A percentile compares a stretch with the other conserved stretches of the same genome.
These are phyloP conservation scores for Pseudomugil tenellus DNA, from an alignment of 2,797 vertebrate genomes.

Conservation along the genomic window DNA sequence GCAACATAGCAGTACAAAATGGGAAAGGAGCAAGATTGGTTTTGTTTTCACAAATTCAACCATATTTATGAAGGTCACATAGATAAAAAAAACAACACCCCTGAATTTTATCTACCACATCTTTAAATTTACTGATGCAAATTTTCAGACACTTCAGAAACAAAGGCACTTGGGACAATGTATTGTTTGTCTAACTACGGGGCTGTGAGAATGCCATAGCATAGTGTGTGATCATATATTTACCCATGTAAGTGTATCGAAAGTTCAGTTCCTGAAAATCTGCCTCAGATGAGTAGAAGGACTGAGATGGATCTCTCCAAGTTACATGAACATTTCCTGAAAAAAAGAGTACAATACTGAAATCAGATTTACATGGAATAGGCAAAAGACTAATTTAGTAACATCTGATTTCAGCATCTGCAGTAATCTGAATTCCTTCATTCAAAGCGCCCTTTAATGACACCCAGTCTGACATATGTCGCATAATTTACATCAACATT, in stretches of 20 bases:
- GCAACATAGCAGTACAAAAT: not conserved
- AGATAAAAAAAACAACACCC: not conserved
- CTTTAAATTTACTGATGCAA: not conserved
- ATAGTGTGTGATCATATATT: constrained; percentile 15
- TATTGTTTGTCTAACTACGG: not conserved
- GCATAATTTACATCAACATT: too few relatives aligned
- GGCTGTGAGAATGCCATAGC: not conserved
- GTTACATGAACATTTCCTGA: constrained; percentile 88
- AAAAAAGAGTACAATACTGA: constrained; percentile 31
- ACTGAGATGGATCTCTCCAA: constrained; percentile 79
- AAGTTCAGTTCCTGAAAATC: constrained; percentile 69
- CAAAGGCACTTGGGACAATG: not conserved
- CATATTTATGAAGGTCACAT: too few relatives aligned
- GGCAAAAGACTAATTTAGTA: too few relatives aligned
- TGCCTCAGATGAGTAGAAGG: constrained; percentile 79
- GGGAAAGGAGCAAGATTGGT: not conserved
- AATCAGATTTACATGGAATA: constrained; percentile 13
- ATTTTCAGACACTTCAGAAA: not conserved
- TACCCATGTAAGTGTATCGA: constrained; percentile 88
- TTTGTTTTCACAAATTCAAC: not conserved
- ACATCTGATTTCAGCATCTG: too few relatives aligned
- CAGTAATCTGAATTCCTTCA: too few relatives aligned
- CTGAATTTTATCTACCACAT: too few relatives aligned
- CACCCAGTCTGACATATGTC: not conserved
- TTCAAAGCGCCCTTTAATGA: not conserved